phyloP scores from a whole-genome alignment of 2,797 vertebrate genomes.

The Chaetophractus vellerosus region DNA sequence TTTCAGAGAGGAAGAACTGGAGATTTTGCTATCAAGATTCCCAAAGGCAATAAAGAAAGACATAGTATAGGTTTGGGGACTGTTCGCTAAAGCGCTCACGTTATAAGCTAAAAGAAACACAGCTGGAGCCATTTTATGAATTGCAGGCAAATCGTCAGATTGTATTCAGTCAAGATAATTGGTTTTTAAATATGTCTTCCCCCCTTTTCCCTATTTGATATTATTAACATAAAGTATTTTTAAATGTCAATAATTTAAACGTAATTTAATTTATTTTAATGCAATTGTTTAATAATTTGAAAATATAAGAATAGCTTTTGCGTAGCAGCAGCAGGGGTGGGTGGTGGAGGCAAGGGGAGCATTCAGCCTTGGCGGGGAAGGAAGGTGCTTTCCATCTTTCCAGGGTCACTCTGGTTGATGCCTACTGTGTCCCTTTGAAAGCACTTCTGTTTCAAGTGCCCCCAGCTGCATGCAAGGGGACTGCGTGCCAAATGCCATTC shows the following conservation, averaged over 20 bases:
- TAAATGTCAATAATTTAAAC: constrained; percentile 78
- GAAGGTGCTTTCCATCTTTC: constrained; percentile 55
- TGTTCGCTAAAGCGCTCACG: constrained; percentile 68
- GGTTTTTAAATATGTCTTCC: constrained; percentile 80
- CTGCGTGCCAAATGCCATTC: constrained; percentile 32
- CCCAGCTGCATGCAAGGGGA: neutral
- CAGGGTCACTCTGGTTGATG: neutral
- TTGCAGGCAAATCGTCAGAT: constrained; percentile 73
- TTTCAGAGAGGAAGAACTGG: constrained; percentile 39
- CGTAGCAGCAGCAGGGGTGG: neutral
- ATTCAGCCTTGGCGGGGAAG: constrained; percentile 3
- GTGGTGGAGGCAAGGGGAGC: neutral
- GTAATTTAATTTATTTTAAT: constrained; percentile 82
- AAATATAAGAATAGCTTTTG: constrained; percentile 62
- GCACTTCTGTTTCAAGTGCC: constrained; percentile 57
- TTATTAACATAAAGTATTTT: constrained; percentile 73
- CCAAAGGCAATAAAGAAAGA: constrained; percentile 73
- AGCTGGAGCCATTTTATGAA: constrained; percentile 79
- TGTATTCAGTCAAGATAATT: constrained; percentile 80
- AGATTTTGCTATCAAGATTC: constrained; percentile 64
- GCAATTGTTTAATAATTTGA: constrained; percentile 79
- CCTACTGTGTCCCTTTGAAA: constrained; percentile 9
- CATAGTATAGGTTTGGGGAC: constrained; percentile 62
- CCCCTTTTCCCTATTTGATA: constrained; percentile 76
- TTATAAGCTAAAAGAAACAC: constrained; percentile 66